phyloP scores from a whole-genome alignment of 1,140 invertebrate genomes.

The Drosophila ironensis region DNA sequence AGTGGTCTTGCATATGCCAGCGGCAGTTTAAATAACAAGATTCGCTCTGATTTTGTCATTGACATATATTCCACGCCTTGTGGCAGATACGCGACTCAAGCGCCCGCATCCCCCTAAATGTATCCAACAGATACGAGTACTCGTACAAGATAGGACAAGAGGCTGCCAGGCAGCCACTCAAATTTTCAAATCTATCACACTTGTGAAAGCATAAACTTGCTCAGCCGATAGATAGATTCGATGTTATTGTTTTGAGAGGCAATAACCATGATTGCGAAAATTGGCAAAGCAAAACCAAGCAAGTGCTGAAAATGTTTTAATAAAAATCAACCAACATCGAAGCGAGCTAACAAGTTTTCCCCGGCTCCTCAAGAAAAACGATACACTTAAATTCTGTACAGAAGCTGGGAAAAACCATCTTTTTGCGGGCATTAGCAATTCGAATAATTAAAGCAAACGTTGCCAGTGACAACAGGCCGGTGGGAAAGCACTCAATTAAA shows the following conservation, averaged over 20 bases:
- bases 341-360: slow-evolving; percentile 23
- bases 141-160: slow-evolving; percentile 9
- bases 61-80: slow-evolving; percentile 61
- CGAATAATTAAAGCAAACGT: slow-evolving; percentile 72
- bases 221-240: slow-evolving; percentile 10
- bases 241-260: slow-evolving; percentile 20
- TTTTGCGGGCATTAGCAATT: slow-evolving; percentile 29
- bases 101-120: not conserved
- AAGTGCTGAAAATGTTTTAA: slow-evolving; percentile 16
- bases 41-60: slow-evolving; percentile 54
- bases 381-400: no score
- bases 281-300: slow-evolving; percentile 26
- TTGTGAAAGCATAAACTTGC: slow-evolving; percentile 35
- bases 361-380: slow-evolving; percentile 17
- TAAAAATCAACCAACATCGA: slow-evolving; percentile 39
- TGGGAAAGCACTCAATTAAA: slow-evolving; percentile 48
- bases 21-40: slow-evolving; percentile 46
- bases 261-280: slow-evolving; percentile 5
- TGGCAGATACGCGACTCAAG: slow-evolving; percentile 9
- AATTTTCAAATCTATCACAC: slow-evolving; percentile 59
- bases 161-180: slow-evolving; percentile 2
- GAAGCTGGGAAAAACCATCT: no score
- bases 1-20: slow-evolving; percentile 67
- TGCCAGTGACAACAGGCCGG: slow-evolving; percentile 49
- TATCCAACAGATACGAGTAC: slow-evolving; percentile 18